phyloP scores from a whole-genome alignment of 2,113 vertebrate species.

The Mixornis gularis region DNA sequence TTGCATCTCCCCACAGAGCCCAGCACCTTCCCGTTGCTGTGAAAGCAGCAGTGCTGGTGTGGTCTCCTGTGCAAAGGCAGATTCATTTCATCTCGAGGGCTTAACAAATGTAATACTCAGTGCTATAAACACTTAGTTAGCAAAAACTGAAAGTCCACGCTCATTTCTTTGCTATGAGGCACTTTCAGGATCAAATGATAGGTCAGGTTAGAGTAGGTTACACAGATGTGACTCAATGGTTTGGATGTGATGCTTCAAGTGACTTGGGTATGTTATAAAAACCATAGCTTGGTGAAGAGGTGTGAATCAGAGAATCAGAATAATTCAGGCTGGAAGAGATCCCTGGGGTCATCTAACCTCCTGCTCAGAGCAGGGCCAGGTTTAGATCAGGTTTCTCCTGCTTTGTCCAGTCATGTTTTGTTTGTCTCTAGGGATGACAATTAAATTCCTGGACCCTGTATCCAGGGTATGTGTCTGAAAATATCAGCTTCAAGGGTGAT shows the following conservation, averaged over 20 bases:
- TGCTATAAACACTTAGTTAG: neutral
- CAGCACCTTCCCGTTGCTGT: fast-evolving
- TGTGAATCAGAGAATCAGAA: neutral
- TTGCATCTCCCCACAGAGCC: neutral
- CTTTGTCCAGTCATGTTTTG: neutral
- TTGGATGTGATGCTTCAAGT: neutral
- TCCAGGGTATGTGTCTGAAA: neutral
- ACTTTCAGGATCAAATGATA: neutral
- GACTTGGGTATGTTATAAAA: neutral
- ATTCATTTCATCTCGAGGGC: neutral
- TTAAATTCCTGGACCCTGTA: neutral
- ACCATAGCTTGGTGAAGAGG: neutral
- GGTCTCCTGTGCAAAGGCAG: neutral
- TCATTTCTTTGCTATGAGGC: neutral
- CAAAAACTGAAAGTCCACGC: neutral
- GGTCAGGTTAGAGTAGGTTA: neutral
- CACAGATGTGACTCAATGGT: neutral
- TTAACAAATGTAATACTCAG: neutral
- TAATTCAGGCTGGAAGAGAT: neutral
- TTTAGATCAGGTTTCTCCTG: neutral
- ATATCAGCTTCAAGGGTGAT: neutral
- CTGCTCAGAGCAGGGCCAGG: neutral
- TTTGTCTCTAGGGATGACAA: neutral
- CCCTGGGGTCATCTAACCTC: fast-evolving
- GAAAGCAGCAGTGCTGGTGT: fast-evolving